Evolutionary conservation across 2,797 vertebrate species (phyloP).

Genomic region (Rhyacichthys aspro): DNA sequence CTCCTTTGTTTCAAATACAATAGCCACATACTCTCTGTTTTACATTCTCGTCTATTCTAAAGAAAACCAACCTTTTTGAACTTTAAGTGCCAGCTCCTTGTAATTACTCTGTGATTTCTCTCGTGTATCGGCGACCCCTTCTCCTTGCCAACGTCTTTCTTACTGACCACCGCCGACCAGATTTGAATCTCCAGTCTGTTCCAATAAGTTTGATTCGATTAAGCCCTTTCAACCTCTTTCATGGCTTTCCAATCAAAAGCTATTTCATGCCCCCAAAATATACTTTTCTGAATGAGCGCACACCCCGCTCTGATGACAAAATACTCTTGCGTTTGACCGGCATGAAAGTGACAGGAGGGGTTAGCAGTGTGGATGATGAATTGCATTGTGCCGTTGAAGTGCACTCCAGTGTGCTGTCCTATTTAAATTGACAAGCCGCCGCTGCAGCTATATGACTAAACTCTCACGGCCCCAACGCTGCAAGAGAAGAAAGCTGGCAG

Average conservation of each 20-base stretch:
- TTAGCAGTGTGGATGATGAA: constrained; percentile 61
- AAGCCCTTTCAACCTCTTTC: constrained; percentile 23
- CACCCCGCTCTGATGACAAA: constrained; percentile 58
- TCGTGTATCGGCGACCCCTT: neutral
- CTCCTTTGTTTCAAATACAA: constrained; percentile 1
- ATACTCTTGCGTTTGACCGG: constrained; percentile 58
- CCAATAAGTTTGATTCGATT: constrained; percentile 46
- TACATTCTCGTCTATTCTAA: constrained; percentile 19
- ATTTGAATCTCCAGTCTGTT: constrained; percentile 42
- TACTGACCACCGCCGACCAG: constrained; percentile 11
- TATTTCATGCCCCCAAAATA: constrained; percentile 64
- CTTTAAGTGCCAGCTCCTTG: constrained; percentile 7
- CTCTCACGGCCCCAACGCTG: constrained; percentile 26
- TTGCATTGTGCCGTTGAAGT: constrained; percentile 54
- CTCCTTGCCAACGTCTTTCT: constrained; percentile 6
- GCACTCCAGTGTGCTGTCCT: constrained; percentile 50
- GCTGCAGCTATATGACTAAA: constrained; percentile 63
- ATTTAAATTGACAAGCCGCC: constrained; percentile 68
- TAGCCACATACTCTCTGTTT: neutral
- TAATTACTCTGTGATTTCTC: constrained; percentile 22
- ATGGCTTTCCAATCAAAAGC: constrained; percentile 49
- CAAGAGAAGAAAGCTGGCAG: constrained; percentile 31
- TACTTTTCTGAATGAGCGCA: constrained; percentile 64
- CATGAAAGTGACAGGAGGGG: constrained; percentile 47
- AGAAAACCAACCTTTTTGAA: constrained; percentile 20